A percentile compares a stretch with the other conserved stretches of the same genome.
phyloP scores from a whole-genome alignment of 2,888 invertebrate species.

The Anaspis maculata region DNA sequence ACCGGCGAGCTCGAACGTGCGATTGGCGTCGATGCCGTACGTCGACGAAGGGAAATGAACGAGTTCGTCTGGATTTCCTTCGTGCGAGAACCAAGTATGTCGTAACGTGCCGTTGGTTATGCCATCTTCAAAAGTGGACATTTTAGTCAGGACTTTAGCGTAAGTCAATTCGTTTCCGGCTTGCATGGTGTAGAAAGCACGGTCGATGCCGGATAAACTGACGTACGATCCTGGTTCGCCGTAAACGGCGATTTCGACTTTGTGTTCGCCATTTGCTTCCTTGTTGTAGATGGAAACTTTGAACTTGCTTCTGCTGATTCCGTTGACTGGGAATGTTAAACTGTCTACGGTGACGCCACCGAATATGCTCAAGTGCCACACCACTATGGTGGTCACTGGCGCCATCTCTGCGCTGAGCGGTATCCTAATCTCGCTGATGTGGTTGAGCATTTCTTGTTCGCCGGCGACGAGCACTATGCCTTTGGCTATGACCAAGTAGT shows the following conservation, averaged over 20 bases:
- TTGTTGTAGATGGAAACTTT: slow-evolving; percentile 83
- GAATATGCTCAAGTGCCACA: slow-evolving; percentile 77
- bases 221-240: slow-evolving; percentile 94
- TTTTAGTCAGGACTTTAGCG: slow-evolving; percentile 77
- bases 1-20: slow-evolving; percentile 87
- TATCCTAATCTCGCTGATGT: slow-evolving; percentile 71
- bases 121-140: slow-evolving; percentile 79
- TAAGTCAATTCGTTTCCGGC: slow-evolving; percentile 86
- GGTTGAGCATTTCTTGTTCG: slow-evolving; percentile 74
- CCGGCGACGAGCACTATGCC: slow-evolving; percentile 81
- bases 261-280: slow-evolving; percentile 87
- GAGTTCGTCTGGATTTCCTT: slow-evolving; percentile 75
- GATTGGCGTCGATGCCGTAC: slow-evolving; percentile 87
- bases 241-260: slow-evolving; percentile 86
- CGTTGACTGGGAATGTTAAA: slow-evolving; percentile 93
- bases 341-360: slow-evolving; percentile 87
- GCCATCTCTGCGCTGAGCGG: slow-evolving; percentile 84
- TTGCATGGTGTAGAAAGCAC: slow-evolving; percentile 86
- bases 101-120: slow-evolving; percentile 70
- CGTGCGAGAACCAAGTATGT: slow-evolving; percentile 78
- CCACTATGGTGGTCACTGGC: slow-evolving; percentile 82
- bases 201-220: slow-evolving; percentile 82
- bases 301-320: slow-evolving; percentile 87
- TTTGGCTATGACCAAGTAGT: slow-evolving; percentile 87
- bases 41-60: slow-evolving; percentile 84